Percentiles rank a stretch among this genome's conserved stretches.
Evolutionary conservation across 2,888 invertebrate species (phyloP).

Genomic region (Megamerina dolium): DNA sequence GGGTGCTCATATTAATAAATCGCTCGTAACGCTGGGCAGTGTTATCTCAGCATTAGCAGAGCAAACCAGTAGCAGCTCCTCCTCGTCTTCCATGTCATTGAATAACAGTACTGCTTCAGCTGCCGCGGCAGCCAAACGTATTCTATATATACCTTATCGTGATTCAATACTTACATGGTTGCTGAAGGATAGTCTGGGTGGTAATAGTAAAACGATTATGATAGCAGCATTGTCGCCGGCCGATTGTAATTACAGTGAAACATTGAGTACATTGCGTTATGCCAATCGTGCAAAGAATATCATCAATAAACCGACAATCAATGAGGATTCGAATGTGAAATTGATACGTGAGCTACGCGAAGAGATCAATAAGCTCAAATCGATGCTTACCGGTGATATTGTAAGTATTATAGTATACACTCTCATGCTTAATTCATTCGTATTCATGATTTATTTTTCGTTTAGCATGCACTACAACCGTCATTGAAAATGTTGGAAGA

Average conservation of each 20-base stretch:
- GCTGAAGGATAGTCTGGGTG: constrained; percentile 80
- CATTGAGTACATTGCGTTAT: constrained; percentile 77
- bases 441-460: not conserved
- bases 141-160: constrained; percentile 77
- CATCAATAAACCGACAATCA: constrained; percentile 84
- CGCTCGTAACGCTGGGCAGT: constrained; percentile 78
- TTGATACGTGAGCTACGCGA: constrained; percentile 77
- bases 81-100: constrained; percentile 46
- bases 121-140: constrained; percentile 47
- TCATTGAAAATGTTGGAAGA: constrained; percentile 69
- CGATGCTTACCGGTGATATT: constrained; percentile 65
- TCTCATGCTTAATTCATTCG: not conserved
- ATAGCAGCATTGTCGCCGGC: constrained; percentile 77
- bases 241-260: constrained; percentile 83
- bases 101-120: constrained; percentile 20
- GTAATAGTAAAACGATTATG: constrained; percentile 89
- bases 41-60: constrained; percentile 83
- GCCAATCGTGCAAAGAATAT: constrained; percentile 88
- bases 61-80: constrained; percentile 41
- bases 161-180: constrained; percentile 86
- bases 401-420: constrained; percentile 45
- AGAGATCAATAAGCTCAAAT: constrained; percentile 76
- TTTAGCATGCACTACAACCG: constrained; percentile 55
- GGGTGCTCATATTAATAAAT: constrained; percentile 87
- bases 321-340: constrained; percentile 84